Evolutionary conservation across 2,797 vertebrate species (phyloP).

Genomic region (Tokudaia muenninki): DNA sequence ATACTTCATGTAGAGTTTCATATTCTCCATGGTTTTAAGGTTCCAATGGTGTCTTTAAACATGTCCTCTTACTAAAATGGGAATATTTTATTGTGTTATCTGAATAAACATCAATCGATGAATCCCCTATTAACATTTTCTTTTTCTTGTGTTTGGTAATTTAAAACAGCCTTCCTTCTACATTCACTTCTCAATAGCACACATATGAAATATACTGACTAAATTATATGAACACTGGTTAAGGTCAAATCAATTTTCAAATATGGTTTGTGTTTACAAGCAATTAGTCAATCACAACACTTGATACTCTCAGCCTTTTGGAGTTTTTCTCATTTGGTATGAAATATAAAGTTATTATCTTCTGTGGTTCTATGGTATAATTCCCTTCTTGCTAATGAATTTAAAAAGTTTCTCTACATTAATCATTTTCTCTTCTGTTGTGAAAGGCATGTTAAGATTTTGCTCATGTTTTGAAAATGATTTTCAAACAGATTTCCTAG

Average conservation of each 20-base stretch:
- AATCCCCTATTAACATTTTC: background rate
- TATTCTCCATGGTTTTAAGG: background rate
- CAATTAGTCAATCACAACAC: background rate
- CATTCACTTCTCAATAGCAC: background rate
- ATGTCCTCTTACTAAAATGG: background rate
- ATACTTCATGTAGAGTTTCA: too few species aligned
- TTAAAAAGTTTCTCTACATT: background rate
- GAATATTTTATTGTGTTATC: background rate
- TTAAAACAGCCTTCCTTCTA: background rate
- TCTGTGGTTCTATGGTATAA: background rate
- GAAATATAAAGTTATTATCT: background rate
- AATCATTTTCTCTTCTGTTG: background rate
- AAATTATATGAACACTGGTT: background rate
- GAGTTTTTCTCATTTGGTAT: background rate
- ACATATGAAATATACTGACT: background rate
- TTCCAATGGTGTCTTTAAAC: background rate
- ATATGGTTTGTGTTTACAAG: background rate
- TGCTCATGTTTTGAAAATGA: background rate
- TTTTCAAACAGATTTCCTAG: background rate
- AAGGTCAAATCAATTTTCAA: background rate
- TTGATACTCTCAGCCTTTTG: background rate
- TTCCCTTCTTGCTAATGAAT: background rate
- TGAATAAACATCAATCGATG: background rate
- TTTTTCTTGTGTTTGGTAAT: background rate
- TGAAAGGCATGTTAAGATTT: background rate